phyloP scores from a whole-genome alignment of 1,140 invertebrate genomes.

The Pseudomyrmex cubaensis region DNA sequence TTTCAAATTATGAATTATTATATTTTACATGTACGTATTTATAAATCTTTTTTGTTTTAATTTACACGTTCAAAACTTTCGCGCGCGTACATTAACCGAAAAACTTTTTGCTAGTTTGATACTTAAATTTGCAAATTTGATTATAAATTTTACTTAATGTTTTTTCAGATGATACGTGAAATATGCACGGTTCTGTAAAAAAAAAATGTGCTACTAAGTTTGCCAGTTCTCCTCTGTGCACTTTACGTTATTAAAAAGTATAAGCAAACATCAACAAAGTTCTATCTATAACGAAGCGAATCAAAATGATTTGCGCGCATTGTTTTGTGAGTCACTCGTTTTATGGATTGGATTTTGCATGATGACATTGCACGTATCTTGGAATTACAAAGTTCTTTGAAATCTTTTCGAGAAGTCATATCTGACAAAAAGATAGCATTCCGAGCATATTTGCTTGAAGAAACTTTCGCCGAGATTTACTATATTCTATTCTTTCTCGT shows the following conservation, averaged over 20 bases:
- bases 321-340: background rate
- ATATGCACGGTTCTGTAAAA: no score
- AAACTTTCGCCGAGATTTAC: background rate
- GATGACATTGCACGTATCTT: background rate
- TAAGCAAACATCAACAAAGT: no score
- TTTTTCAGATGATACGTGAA: no score
- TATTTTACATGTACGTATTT: background rate
- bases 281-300: background rate
- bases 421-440: background rate
- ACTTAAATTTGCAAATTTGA: no score
- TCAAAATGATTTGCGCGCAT: background rate
- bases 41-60: no score
- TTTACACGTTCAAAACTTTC: no score
- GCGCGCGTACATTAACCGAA: no score
- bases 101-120: no score
- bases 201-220: no score
- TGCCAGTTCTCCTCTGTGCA: background rate
- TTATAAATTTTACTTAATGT: no score
- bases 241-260: background rate
- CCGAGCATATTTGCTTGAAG: background rate
- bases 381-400: background rate
- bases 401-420: constrained; percentile 2
- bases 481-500: constrained; percentile 17
- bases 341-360: constrained; percentile 9
- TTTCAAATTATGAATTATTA: no score